A percentile compares a stretch with the other conserved stretches of the same genome.
Conservation (phyloP, 37 sponge, comb jelly and placozoan species). For the Hormiphora californensis region DNA sequence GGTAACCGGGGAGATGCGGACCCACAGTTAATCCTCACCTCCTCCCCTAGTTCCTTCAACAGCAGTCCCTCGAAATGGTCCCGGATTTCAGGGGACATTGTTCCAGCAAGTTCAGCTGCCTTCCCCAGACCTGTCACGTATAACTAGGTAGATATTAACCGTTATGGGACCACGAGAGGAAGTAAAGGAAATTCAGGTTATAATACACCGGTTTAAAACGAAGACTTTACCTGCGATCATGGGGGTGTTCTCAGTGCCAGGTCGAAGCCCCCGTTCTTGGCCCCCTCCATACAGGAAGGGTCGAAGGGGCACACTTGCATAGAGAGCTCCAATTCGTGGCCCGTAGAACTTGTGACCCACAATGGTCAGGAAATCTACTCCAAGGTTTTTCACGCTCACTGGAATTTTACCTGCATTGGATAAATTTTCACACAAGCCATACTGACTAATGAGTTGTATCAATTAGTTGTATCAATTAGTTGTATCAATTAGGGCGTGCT, state of each 20-base stretch:
- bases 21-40: conserved; percentile 46
- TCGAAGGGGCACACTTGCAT: conserved; percentile 65
- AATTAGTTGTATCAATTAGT: neutral
- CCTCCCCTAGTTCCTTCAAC: conserved; percentile 38
- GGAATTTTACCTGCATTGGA: conserved; percentile 77
- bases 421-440: neutral
- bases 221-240: conserved; percentile 88
- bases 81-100: too few relatives aligned
- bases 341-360: conserved; percentile 97
- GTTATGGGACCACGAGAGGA: neutral
- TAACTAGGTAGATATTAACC: neutral
- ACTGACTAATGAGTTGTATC: neutral
- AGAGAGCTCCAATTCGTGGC: conserved; percentile 81
- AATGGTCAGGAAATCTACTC: conserved; percentile 77
- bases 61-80: conserved; percentile 65
- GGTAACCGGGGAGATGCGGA: conserved; percentile 26
- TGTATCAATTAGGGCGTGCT: neutral
- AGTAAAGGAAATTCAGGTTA: neutral
- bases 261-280: conserved; percentile 75
- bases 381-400: conserved; percentile 65
- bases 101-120: conserved; percentile 65
- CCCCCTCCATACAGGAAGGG: conserved; percentile 77
- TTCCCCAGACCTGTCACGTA: neutral
- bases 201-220: neutral
- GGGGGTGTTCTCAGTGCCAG: conserved; percentile 90